Percentiles rank a stretch among this genome's conserved stretches.
Evolutionary conservation across 1,140 invertebrate species (phyloP).

Genomic region (Rhynchophorus ferrugineus): DNA sequence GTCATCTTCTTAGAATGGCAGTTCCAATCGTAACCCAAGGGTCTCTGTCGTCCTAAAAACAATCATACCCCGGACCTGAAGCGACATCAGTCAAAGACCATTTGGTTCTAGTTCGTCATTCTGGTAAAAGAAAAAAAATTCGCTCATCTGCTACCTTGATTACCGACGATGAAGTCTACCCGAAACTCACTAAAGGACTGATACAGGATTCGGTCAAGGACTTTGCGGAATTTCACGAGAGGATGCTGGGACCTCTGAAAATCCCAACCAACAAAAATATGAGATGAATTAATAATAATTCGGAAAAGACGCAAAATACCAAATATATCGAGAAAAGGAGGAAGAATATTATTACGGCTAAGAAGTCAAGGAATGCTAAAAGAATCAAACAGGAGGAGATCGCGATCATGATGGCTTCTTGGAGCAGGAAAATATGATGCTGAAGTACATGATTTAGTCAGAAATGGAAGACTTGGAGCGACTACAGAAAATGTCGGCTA

Average conservation of each 20-base stretch:
- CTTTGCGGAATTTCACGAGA: conserved; percentile 58
- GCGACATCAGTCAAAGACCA: too few relatives aligned
- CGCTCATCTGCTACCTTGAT: conserved; percentile 37
- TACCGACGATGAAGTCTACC: background rate
- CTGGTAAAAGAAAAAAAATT: conserved; percentile 40
- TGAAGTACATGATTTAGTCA: conserved; percentile 39
- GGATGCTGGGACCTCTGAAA: conserved; percentile 56
- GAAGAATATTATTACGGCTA: conserved; percentile 94
- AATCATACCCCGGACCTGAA: too few relatives aligned
- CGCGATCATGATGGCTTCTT: conserved; percentile 73
- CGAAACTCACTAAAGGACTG: conserved; percentile 31
- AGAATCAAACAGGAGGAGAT: conserved; percentile 88
- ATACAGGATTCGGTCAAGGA: conserved; percentile 48
- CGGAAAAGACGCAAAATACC: conserved; percentile 52
- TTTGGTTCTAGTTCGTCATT: too few relatives aligned
- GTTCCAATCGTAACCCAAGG: too few relatives aligned
- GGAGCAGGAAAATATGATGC: conserved; percentile 68
- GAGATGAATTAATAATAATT: conserved; percentile 55
- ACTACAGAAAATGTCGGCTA: too few relatives aligned
- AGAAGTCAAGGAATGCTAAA: conserved; percentile 83
- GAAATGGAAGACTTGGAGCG: background rate
- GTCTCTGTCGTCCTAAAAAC: too few relatives aligned
- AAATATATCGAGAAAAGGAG: conserved; percentile 80
- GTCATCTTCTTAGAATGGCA: too few relatives aligned
- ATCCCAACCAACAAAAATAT: conserved; percentile 61